Conservation (phyloP, 2,113 vertebrate species). For the Casuarius casuarius region DNA sequence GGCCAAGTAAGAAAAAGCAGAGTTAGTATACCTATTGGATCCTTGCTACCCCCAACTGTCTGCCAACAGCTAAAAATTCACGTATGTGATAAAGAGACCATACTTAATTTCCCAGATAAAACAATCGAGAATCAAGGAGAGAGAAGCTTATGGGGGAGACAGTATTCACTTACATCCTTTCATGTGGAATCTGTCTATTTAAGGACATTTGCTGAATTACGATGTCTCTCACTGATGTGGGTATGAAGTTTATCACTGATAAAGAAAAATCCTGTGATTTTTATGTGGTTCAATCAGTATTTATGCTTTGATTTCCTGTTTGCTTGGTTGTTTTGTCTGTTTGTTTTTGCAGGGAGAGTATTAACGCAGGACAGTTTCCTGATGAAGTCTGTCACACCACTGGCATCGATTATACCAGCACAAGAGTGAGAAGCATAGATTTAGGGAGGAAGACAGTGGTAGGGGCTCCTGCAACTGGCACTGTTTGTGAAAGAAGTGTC, state of each 20-base stretch:
- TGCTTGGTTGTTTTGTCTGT: not conserved
- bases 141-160: not conserved
- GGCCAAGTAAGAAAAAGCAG: not conserved
- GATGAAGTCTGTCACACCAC: not conserved
- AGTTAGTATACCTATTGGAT: not conserved
- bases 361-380: not conserved
- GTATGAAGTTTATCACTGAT: not conserved
- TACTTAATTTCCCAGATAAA: not conserved
- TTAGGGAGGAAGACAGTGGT: not conserved
- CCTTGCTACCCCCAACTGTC: not conserved
- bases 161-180: not conserved
- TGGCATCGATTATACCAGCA: not conserved
- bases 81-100: not conserved
- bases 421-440: not conserved
- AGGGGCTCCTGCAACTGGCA: not conserved
- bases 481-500: not conserved
- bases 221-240: not conserved
- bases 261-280: not conserved
- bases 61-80: not conserved
- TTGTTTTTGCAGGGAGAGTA: not conserved
- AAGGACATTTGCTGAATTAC: not conserved
- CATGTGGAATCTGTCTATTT: not conserved
- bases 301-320: not conserved
- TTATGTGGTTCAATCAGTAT: not conserved
- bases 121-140: not conserved